Conservation (phyloP, 2,888 invertebrate genomes). For the Polietes domitor region DNA sequence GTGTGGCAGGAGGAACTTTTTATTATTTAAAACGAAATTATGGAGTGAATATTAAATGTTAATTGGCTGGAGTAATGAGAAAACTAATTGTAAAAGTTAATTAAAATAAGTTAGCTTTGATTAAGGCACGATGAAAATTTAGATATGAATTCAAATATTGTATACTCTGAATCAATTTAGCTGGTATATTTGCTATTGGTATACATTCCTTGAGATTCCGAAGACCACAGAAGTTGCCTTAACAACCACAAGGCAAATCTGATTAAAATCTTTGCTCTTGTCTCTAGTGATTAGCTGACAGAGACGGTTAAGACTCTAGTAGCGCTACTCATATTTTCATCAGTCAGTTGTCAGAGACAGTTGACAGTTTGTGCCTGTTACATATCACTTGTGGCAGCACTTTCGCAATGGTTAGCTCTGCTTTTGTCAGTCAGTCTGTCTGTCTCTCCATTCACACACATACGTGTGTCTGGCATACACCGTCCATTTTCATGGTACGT, state of each 20-base stretch:
- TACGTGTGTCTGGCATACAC: background rate
- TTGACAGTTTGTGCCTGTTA: conserved; percentile 39
- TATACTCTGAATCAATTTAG: too few relatives aligned
- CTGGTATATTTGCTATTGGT: too few relatives aligned
- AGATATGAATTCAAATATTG: too few relatives aligned
- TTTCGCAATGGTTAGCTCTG: background rate
- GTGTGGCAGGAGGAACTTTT: background rate
- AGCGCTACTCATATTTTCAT: conserved; percentile 1
- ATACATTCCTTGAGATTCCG: too few relatives aligned
- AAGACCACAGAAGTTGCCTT: too few relatives aligned
- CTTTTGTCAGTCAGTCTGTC: background rate
- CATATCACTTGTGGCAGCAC: conserved; percentile 15
- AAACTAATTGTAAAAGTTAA: background rate
- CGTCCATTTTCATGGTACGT: background rate
- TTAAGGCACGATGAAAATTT: too few relatives aligned
- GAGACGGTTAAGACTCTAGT: background rate
- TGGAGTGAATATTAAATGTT: background rate
- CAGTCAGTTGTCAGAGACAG: background rate
- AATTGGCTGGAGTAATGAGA: background rate
- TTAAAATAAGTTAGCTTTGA: background rate
- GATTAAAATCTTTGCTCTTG: background rate
- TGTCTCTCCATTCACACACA: background rate
- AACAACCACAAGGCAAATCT: background rate
- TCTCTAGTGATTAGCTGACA: conserved; percentile 15
- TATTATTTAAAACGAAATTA: background rate